Base-by-base conservation (phyloP, 2,888 invertebrate species). In the Clitarchus hookeri region DNA sequence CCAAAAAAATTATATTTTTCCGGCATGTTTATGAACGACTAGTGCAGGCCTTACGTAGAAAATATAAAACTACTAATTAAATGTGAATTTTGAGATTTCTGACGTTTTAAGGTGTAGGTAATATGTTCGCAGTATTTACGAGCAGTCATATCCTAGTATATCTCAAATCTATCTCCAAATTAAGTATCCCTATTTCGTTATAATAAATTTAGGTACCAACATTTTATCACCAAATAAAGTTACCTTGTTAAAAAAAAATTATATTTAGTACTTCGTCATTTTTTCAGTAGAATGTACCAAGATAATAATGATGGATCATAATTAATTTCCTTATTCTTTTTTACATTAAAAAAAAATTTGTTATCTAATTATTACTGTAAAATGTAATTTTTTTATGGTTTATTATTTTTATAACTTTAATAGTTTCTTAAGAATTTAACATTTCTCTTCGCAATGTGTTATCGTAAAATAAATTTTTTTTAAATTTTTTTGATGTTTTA, bases 141-240 rank as follows among this genome's bases (percentile, higher is more conserved):
- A 44, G 80, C 9, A 80, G 26, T 80, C 80, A 26, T 27, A 26
- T 80, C 8, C 80, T 80, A 25, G 23, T 65, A 65, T 13, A 26
- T n/a, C n/a, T n/a, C n/a, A n/a, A n/a, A 13, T 25, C 11, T 80
- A 26, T 80, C 11, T 25, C 80, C 80, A 80, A 26, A 80, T 80
- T 25, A 80, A 80, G 26, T 80, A 44, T 27, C 80, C 13, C 27
- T 80, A 25, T 80, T 80, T 80, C 25, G n/a, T n/a, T 26, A 80
- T 80, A 25, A 80, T 2, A 25, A 80, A 80, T 80, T 80, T 36
- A 44, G 16, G 27, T n/a, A n/a, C n/a, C n/a, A n/a, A n/a, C n/a
- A n/a, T n/a, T n/a, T n/a, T n/a, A n/a, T n/a, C 23, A 80, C 80
- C 80, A 80, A 80, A 23, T 80, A 25, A 80, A 44, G 80, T 26